Percentiles rank a stretch among this genome's conserved stretches.
These are phyloP conservation scores for Drosophila ohnishii DNA, from an alignment of 1,140 invertebrate genomes.

Conservation along the genomic window DNA sequence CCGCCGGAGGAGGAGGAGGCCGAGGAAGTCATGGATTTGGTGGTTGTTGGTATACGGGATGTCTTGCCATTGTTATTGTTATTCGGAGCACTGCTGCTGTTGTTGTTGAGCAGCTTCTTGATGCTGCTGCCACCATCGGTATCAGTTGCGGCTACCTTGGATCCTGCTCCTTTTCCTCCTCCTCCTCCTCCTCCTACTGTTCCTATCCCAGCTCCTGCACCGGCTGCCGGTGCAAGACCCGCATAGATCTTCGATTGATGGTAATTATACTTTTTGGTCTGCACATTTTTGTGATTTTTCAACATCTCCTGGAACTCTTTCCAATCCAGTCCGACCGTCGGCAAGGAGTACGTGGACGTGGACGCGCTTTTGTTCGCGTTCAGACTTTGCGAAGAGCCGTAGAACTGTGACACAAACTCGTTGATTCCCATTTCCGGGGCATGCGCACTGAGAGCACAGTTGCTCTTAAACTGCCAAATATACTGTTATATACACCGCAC, in stretches of 20 bases:
- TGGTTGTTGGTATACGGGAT: conserved; percentile 61
- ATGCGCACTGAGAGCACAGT: conserved; percentile 46
- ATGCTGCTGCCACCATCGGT: conserved; percentile 15
- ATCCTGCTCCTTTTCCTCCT: background rate
- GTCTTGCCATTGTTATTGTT: conserved; percentile 60
- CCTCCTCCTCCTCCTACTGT: background rate
- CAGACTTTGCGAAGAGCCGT: conserved; percentile 79
- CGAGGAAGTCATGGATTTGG: conserved; percentile 36
- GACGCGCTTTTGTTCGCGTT: conserved; percentile 59
- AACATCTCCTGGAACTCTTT: conserved; percentile 78
- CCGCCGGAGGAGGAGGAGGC: conserved; percentile 26
- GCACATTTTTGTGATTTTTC: conserved; percentile 81
- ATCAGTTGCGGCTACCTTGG: background rate
- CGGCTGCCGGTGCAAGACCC: background rate
- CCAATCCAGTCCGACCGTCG: conserved; percentile 63
- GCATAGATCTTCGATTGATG: conserved; percentile 67
- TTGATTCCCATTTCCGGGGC: conserved; percentile 74
- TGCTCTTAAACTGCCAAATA: conserved; percentile 18
- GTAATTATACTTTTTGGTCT: conserved; percentile 71
- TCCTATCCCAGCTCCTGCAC: background rate
- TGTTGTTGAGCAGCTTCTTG: conserved; percentile 62
- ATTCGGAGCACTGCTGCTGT: conserved; percentile 17
- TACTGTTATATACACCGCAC: conserved; percentile 9
- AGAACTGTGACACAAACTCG: conserved; percentile 79
- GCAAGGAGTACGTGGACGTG: conserved; percentile 68